Base-by-base conservation (phyloP, 2,113 vertebrate genomes). In the Megaceryle maxima region DNA sequence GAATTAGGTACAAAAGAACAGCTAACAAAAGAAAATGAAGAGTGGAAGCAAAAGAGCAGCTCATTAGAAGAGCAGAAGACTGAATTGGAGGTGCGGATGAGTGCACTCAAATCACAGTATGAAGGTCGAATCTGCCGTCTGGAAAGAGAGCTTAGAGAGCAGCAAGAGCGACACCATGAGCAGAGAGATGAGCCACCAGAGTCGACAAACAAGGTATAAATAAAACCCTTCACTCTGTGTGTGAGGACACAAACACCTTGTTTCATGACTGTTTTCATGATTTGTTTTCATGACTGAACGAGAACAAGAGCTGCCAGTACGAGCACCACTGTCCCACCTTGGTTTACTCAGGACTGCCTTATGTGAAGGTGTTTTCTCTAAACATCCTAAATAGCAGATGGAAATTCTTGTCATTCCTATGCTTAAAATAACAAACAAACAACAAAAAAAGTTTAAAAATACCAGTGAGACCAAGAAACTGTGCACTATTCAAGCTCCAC, bases 81-180 rank as follows among this genome's bases (percentile, higher is more conserved):
- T 13, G 99, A 99, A 75, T 37, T 99, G 88, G 99, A 99, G 94
- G 99, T 99, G 70, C 98, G 99, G 37, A 98, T 99, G 97, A 99
- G 98, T 4, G 99, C 99, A 1, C 98, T 99, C 4, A 99, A 99
- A 94, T 99, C 99, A 1, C 99, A 99, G 25, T 99, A 99, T 3
- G 99, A 99, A 94, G 99, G 99, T 15, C 98, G 99, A 8, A 98
- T 99, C 92, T 99, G 98, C 97, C 98, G 99, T 14, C 98, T 99
- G 93, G 99, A 99, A 96, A 98, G 99, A 82, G 99, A 99, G 75
- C 98, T 99, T 31, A 96, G 99, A 26, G 99, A 99, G 69, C 99
- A 99, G 35, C 99, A 99, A 88, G 99, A 99, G 91, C 98, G 99
- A 70, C 99, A 99, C 75, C 93, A 98, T 15, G 99, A 99, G 53